Evolutionary conservation across 1,140 invertebrate species (phyloP).

Genomic region (Xylocopa sonorina): DNA sequence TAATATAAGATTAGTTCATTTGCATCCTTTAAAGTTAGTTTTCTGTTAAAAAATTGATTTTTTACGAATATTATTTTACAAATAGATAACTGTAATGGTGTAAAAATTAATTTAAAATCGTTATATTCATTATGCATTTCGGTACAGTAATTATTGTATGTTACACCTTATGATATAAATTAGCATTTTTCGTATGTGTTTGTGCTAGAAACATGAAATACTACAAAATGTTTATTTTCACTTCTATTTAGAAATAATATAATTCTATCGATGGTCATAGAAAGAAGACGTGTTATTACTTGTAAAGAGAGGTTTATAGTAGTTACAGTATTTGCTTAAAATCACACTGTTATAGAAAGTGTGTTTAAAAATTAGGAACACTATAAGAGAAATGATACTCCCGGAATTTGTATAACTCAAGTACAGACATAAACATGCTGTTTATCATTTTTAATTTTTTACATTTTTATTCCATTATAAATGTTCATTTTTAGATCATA

Average conservation of each 20-base stretch:
- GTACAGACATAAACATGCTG: conserved; percentile 11
- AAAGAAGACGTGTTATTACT: conserved; percentile 40
- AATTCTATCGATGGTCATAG: conserved; percentile 46
- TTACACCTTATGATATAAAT: background rate
- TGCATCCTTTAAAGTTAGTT: background rate
- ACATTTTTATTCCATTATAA: background rate
- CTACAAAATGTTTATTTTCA: conserved; percentile 27
- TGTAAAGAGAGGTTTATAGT: conserved; percentile 52
- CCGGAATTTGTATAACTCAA: conserved; percentile 12
- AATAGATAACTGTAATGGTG: background rate
- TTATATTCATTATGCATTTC: background rate
- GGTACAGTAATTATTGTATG: conserved; percentile 20
- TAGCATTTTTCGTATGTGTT: conserved; percentile 15
- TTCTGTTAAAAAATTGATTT: background rate
- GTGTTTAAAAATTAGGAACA: conserved; percentile 40
- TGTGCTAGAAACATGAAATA: background rate
- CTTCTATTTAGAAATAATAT: conserved; percentile 42
- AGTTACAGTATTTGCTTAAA: conserved; percentile 49
- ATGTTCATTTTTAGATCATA: background rate
- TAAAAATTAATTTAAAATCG: background rate
- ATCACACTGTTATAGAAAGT: conserved; percentile 44
- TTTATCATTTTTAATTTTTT: conserved; percentile 7
- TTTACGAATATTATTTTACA: background rate
- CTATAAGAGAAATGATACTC: conserved; percentile 25
- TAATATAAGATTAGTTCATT: conserved; percentile 12